Evolutionary conservation across 2,888 invertebrate species (phyloP), one percentile per base, ranked within the genome.

Genomic region (Tinea semifulvella): DNA sequence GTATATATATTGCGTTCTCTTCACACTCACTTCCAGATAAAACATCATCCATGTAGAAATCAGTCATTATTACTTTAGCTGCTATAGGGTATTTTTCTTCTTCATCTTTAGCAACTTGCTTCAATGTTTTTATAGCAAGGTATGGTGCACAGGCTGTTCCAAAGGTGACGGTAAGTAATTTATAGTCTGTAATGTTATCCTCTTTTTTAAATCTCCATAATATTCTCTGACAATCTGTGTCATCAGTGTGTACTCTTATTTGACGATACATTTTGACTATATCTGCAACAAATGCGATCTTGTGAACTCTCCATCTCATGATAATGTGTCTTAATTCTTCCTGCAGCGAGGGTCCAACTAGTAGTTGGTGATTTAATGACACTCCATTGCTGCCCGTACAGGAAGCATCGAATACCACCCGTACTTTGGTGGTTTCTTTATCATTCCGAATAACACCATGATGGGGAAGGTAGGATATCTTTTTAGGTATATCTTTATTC

Each of bases 191-290:
- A 1, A 54, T 16, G 2, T 46, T 25, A 6, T 46, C 27, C n/a
- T 43, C 10, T 3, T 44, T 13, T 26, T 26, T 13, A 2, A 11
- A 38, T 47, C 51, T 47, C 53, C 53, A 52, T 3, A 53, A 6
- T 5, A 54, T 52, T 35, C 49, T 47, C 43, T 58, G 54, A 38
- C 44, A 53, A 11, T 50, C 18, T 31, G 48, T 45, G 40, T 56
- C 46, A 10, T 47, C 31, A 17, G 43, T 27, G 8, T 27, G 16
- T 2, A 53, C 49, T 22, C 42, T 11, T 0, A 55, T 47, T 35
- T 51, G 50, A 7, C 56, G 16, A 35, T 54, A 57, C 54, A 56
- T 57, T 48, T 56, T 53, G 7, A 48, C 47, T 10, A 56, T 22
- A 40, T 55, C 56, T 1, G 54, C 55, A 2, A 48, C 46, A 16